Base-by-base conservation (phyloP, 2,797 vertebrate species). In the Sebastes umbrosus region DNA sequence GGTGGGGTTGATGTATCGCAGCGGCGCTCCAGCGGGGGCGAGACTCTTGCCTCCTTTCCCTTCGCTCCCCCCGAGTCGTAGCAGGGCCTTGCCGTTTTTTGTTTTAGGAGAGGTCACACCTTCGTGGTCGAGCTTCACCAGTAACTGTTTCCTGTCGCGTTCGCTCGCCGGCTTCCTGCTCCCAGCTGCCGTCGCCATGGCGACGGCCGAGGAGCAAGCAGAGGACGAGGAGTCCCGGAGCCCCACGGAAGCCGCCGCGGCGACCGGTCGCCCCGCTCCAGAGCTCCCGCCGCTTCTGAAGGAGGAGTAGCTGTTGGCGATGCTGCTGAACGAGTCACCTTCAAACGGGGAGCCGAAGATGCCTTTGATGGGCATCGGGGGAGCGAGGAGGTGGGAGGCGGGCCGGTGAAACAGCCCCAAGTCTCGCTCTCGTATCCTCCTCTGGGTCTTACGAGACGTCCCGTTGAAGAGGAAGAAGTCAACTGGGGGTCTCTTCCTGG, bases 71-170 rank as follows among this genome's bases (percentile, higher is more conserved):
- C 84, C 96, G 8, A 96, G 94, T n/a, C 97, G 86, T 29, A 98
- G 96, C 90, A 99, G 90, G 1, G 98, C 97, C 84, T 98, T 98
- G 92, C 97, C 93, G 69, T 96, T 97, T 93, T 99, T 99, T 46
- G 97, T 99, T 91, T 99, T 99, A 29, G 98, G 98, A n/a, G 98
- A 99, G 0, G 97, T 99, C 86, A 99, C 98, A 2, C 98, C 98
- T 89, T 99, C 98, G 0, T 99, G 98, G 95, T 99, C 98, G 71
- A 99, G 96, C 92, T 99, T 99, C 75, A 99, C 97, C 72, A 98
- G 93, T 85, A 97, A 97, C 86, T 98, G 98, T 70, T 97, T 97
- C 79, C 97, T 95, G 87, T 96, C 94, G 8, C 91, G 88, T 25
- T 94, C 93, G 6, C 79, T 90, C 50, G 50, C 22, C 6, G 84